Percentiles rank a stretch among this genome's conserved stretches.
Conservation (phyloP, 1,140 invertebrate species). For the Orius laevigatus region DNA sequence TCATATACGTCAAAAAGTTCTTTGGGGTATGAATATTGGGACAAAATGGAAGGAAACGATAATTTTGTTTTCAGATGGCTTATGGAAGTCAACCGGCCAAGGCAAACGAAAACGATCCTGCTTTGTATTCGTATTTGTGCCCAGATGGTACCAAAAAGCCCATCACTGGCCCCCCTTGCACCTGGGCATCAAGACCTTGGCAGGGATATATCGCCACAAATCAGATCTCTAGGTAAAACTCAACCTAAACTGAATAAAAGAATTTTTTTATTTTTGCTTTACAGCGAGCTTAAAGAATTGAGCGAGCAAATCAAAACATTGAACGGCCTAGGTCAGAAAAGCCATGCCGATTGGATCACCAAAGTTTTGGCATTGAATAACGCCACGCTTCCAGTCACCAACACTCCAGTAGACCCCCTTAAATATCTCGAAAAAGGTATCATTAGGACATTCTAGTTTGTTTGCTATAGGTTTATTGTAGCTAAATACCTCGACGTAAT, state of each 20-base stretch:
- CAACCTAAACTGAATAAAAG: neutral
- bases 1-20: conserved; percentile 58
- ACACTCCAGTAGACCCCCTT: conserved; percentile 39
- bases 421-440: conserved; percentile 40
- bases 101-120: conserved; percentile 30
- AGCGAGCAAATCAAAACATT: conserved; percentile 27
- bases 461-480: conserved; percentile 16
- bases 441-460: neutral
- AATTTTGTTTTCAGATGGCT: conserved; percentile 13
- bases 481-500: conserved; percentile 65
- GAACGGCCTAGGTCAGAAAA: conserved; percentile 29
- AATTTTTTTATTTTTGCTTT: neutral
- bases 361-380: conserved; percentile 35
- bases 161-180: conserved; percentile 47
- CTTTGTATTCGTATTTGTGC: conserved; percentile 57
- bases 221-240: neutral
- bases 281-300: conserved; percentile 10
- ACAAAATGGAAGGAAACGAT: neutral
- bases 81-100: conserved; percentile 17
- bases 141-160: conserved; percentile 56
- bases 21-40: conserved; percentile 38
- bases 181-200: conserved; percentile 67
- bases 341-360: conserved; percentile 35
- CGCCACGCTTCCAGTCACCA: conserved; percentile 37
- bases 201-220: conserved; percentile 44